phyloP scores from a whole-genome alignment of 2,888 invertebrate genomes.

The Pristionchus maxplancki region DNA sequence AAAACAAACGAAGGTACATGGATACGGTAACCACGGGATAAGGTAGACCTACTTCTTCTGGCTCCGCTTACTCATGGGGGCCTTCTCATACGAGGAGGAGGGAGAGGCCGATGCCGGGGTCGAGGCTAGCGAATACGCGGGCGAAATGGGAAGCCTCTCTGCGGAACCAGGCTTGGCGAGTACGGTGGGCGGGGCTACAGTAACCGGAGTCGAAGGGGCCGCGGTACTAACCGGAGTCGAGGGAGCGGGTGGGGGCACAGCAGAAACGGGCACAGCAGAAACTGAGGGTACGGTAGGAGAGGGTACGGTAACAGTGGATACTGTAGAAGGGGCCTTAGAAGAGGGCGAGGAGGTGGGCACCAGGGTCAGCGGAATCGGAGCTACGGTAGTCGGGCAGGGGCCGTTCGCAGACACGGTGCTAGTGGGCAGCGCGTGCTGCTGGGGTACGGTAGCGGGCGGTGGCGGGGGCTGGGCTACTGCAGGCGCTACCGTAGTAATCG shows the following conservation, averaged over 20 bases:
- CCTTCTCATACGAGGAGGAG: constrained; percentile 1
- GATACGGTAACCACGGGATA: background rate
- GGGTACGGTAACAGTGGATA: too few species aligned
- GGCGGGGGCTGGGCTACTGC: background rate
- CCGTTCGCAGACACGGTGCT: background rate
- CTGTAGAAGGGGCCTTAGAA: background rate
- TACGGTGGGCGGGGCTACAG: background rate
- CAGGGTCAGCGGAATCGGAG: background rate
- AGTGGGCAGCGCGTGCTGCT: background rate
- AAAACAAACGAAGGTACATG: background rate
- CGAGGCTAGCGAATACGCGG: background rate
- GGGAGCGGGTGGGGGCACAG: background rate
- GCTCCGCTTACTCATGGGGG: constrained; percentile 12
- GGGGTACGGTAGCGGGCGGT: background rate
- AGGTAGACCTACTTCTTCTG: background rate
- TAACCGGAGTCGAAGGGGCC: background rate
- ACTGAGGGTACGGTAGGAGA: too few species aligned
- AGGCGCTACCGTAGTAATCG: background rate
- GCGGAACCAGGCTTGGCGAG: background rate
- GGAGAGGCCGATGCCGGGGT: background rate
- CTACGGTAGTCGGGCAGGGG: background rate
- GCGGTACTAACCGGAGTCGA: background rate
- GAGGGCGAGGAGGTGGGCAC: background rate
- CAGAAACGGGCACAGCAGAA: background rate
- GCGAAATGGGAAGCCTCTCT: background rate